Percentiles rank a stretch among this genome's conserved stretches.
Evolutionary conservation across 2,888 invertebrate genomes (phyloP).

Genomic region (Pristionchus exspectatus): DNA sequence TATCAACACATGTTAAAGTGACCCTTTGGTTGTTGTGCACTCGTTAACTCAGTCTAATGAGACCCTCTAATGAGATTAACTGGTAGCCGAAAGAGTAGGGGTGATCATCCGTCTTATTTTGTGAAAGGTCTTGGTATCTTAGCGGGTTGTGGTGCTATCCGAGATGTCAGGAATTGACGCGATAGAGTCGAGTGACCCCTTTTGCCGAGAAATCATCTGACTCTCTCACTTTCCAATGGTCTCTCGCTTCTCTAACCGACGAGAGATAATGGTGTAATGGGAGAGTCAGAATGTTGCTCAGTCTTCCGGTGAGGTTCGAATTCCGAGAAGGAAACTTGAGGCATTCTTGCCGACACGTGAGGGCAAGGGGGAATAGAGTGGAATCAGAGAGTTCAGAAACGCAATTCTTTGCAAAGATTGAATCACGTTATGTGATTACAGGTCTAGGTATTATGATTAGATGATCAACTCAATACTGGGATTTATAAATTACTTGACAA

Average conservation of each 20-base stretch:
- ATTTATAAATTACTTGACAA: no score
- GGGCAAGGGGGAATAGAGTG: neutral
- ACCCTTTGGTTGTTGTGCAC: no score
- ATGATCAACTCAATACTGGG: no score
- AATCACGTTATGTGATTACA: no score
- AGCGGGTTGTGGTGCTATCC: neutral
- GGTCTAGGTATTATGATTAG: no score
- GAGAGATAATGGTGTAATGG: no score
- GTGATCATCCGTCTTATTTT: neutral
- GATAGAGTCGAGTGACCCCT: constrained; percentile 27
- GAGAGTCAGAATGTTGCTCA: no score
- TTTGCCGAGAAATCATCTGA: no score
- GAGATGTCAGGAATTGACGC: neutral
- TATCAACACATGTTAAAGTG: no score
- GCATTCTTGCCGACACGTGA: neutral
- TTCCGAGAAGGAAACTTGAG: neutral
- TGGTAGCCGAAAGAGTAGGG: neutral
- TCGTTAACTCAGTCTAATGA: no score
- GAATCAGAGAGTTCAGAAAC: neutral
- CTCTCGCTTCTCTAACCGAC: no score
- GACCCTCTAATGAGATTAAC: neutral
- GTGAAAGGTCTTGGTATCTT: neutral
- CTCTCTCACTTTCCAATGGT: neutral
- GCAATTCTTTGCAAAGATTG: neutral
- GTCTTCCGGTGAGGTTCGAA: neutral